Conservation (phyloP, 1,140 invertebrate genomes). For the Dendrolimus kikuchii region DNA sequence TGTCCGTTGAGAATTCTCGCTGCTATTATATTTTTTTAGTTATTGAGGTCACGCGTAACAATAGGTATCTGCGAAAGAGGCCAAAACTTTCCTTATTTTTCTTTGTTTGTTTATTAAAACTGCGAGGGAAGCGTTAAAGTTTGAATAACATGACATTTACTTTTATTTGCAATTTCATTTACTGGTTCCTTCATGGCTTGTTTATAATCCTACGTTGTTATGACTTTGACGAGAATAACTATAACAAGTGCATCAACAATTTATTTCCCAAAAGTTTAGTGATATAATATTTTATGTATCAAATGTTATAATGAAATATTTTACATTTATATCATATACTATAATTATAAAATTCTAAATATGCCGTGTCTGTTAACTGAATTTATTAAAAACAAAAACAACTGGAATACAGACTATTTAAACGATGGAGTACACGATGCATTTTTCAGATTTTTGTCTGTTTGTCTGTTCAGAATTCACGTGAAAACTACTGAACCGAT, state of each 20-base stretch:
- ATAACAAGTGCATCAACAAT: background rate
- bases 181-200: slow-evolving; percentile 39
- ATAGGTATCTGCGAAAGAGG: slow-evolving; percentile 15
- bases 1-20: background rate
- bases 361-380: no score
- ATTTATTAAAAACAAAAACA: no score
- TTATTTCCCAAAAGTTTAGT: background rate
- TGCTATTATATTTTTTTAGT: slow-evolving; percentile 7
- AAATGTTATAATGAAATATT: no score
- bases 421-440: no score
- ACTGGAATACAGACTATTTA: no score
- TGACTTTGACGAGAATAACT: slow-evolving; percentile 18
- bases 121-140: slow-evolving; percentile 42
- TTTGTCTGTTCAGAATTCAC: no score
- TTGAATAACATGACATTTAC: slow-evolving; percentile 40
- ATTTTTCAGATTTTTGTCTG: no score
- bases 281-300: no score
- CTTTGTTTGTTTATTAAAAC: slow-evolving; percentile 58
- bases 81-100: slow-evolving; percentile 47
- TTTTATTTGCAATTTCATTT: slow-evolving; percentile 59
- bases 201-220: slow-evolving; percentile 27
- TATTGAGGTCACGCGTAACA: slow-evolving; percentile 29
- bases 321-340: no score
- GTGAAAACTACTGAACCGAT: no score
- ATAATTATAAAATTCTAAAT: no score